Base-by-base conservation (phyloP, 92 coral and sea anemone species). In the Virgularia gustaviana region DNA sequence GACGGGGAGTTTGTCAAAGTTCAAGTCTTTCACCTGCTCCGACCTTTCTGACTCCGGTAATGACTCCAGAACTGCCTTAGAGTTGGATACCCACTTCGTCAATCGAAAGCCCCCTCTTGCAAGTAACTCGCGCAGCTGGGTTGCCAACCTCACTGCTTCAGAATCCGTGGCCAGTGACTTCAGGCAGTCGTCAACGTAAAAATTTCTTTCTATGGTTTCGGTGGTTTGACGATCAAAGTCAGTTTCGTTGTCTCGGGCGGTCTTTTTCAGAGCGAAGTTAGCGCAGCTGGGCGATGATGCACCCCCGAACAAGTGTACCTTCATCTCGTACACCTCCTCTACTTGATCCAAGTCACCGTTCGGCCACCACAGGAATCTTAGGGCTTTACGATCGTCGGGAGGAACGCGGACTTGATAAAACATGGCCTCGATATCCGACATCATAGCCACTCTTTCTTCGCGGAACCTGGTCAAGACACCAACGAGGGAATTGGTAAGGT, bases 401-500 rank as follows among this genome's bases (percentile, higher is more conserved):
- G 72, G 81, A 0, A 85, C 83, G 1, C 66, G 57, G 0, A 76
- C 83, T 67, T 85, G 80, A 15, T 81, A 73, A 49, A 81, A 85
- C 86, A 85, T 85, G 18, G 39, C 68, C 58, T 67, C 81, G 45
- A 51, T 38, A 41, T 84, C 82, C 2, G 85, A 72, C 71, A 80
- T 76, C 2, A 83, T 16, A 2, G 87, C 83, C 2, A 67, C 63
- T 23, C 79, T 56, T 13, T 83, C 87, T 44, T 83, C 77, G 16
- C 85, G 38, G 55, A 85, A 85, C 43, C 88, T 57, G 5, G 81
- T 83, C 34, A 83, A 44, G 9, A 73, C 88, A 30, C 88, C 85
- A 34, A 61, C 72, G 25, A 81, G 74, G 9, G 89, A 52, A 63
- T 81, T 81, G 34, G 86, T 81, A 33, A 84, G 45, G 44, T 84